phyloP scores from a whole-genome alignment of 2,113 vertebrate genomes.

The Oreochromis tanganicae region DNA sequence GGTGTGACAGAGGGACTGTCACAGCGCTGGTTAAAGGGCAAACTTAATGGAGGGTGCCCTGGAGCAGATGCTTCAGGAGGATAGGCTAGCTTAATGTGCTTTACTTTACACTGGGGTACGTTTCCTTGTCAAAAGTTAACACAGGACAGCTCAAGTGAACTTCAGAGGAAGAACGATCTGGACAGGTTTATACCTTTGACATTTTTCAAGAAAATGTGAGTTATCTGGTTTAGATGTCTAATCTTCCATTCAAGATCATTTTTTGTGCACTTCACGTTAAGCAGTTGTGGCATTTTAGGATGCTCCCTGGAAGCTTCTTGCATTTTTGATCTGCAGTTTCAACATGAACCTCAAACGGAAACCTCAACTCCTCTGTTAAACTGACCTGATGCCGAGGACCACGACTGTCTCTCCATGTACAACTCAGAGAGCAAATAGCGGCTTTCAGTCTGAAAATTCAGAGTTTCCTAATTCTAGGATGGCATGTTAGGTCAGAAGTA shows the following conservation, averaged over 20 bases:
- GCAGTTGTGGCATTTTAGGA: not conserved
- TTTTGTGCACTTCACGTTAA: not conserved
- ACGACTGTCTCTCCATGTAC: not conserved
- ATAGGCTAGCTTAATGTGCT: slow-evolving; percentile 55
- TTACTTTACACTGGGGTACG: not conserved
- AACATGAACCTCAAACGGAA: not conserved
- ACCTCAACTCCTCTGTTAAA: not conserved
- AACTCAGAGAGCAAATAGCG: not conserved
- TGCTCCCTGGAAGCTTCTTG: not conserved
- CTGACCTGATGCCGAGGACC: not conserved
- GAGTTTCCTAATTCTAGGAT: not conserved
- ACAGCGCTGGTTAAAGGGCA: slow-evolving; percentile 29
- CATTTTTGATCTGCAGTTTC: not conserved
- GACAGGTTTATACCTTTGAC: not conserved
- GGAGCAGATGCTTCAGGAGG: slow-evolving; percentile 37
- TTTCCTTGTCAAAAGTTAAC: slow-evolving; percentile 34
- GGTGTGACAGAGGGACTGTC: slow-evolving; percentile 43
- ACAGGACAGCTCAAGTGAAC: slow-evolving; percentile 4
- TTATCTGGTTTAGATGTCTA: not conserved
- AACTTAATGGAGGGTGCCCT: slow-evolving; percentile 45
- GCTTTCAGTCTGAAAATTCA: not conserved
- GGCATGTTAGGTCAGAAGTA: not conserved
- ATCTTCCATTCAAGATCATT: not conserved
- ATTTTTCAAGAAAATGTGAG: not conserved
- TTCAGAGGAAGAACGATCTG: not conserved